Base-by-base conservation (phyloP, 1,140 invertebrate species). In the Meloidogyne chitwoodi region DNA sequence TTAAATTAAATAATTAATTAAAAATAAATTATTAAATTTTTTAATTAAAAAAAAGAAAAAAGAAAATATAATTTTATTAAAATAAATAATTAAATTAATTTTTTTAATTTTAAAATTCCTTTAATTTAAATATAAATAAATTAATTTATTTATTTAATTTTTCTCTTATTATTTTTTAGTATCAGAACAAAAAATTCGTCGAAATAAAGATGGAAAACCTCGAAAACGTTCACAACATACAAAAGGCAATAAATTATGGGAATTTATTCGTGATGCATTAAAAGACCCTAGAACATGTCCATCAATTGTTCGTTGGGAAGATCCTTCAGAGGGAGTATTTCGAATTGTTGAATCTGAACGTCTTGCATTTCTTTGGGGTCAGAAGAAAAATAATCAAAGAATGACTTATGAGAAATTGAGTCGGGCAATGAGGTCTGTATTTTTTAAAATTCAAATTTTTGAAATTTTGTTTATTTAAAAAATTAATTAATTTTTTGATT, bases 371-470 rank as follows among this genome's bases (percentile, higher is more conserved):
- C 89, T 94, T 75, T 95, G 94, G 94, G 94, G 93, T 0, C 90
- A 91, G 29, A 88, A 89, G 83, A 94, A 94, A 86, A 92, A 93
- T 85, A 95, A 96, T 86, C 91, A 91, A 31, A 91, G 92, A 84
- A 95, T 95, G 94, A 94, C 92, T 22, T 96, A 95, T 86, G 94
- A 95, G 87, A 96, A 96, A 88, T 91, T 95, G 77, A 94, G 93
- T 88, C 88, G 94, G 82, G 94, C 94, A 8, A 95, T 96, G 93
- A 91, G 94, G 91, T 78, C 56, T 77, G 22, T n/a, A n/a, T n/a
- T n/a, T n/a, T n/a, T n/a, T n/a, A 48, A 19, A 34, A 56, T n/a
- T n/a, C 4, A 8, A n/a, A n/a, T 56, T 56, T 56, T n/a, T 0
- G 19, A 6, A 22, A n/a, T 56, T 22, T 56, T 0, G 5, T 8